Base-by-base conservation (phyloP, 2,797 vertebrate species). In the Anguilla anguilla region DNA sequence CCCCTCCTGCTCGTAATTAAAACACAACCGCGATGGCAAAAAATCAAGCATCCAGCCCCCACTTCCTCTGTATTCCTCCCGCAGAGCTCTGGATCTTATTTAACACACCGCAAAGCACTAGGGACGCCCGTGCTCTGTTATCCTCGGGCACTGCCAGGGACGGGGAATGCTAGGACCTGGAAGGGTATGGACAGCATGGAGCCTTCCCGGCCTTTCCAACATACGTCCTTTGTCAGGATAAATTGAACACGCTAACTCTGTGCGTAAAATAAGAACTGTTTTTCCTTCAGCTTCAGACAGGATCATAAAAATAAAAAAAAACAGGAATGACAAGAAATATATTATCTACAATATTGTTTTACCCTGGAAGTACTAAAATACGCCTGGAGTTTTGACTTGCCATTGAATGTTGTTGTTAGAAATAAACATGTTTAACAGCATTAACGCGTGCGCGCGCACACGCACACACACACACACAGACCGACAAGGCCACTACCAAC, bases 41-140 rank as follows among this genome's bases (percentile, higher is more conserved):
- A 88, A n/a, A 46, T n/a, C 67, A 72, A 72, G 22, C 19, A 51
- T 53, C 49, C 69, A 69, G 59, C 4, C 49, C 4, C 49, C 35
- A 46, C 59, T 84, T 87, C 9, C 55, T 87, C 82, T 87, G 46
- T 35, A 39, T 74, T 15, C 28, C 35, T 72, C 55, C 55, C 57
- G 0, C 39, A 84, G 51, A 74, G 87, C 43, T 57, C 67, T 39
- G 31, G 17, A 15, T 61, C 69, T 77, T 61, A 61, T 67, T 88
- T 79, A 87, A 72, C 85, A 25, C 13, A 6, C 25, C 49, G 39
- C 39, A 59, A 74, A 55, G 67, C 64, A 22, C 74, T 83, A 13
- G 11, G 61, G 39, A 67, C 5, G 77, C 51, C 53, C 13, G 53
- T 79, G 39, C 43, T 79, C 81, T 7, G 0, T 77, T 22, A 79